Conservation (phyloP, 2,113 vertebrate species). For the Neotragus moschatus region DNA sequence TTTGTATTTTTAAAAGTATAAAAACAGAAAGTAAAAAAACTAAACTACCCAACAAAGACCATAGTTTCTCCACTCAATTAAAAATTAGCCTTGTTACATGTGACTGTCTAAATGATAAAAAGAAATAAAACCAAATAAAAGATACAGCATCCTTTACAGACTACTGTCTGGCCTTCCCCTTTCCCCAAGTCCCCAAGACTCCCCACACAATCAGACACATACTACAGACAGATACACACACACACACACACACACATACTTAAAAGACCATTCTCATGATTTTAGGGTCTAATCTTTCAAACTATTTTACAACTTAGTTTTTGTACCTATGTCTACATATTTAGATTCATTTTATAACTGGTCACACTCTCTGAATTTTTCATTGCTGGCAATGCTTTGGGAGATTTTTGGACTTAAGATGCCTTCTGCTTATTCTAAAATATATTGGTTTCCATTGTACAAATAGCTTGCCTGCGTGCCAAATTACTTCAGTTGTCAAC, state of each 20-base stretch:
- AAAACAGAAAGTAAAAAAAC: neutral
- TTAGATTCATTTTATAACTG: neutral
- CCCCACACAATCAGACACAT: neutral
- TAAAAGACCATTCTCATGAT: neutral
- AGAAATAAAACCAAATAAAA: neutral
- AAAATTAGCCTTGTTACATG: neutral
- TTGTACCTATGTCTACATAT: neutral
- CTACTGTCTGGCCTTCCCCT: neutral
- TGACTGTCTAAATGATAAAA: neutral
- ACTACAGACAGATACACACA: neutral
- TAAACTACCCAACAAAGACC: neutral
- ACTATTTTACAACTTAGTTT: neutral
- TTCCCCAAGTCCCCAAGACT: neutral
- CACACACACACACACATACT: neutral
- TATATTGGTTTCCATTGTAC: neutral
- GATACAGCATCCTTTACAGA: neutral
- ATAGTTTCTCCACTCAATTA: neutral
- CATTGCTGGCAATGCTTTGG: neutral
- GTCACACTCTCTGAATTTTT: neutral
- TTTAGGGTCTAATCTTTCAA: neutral
- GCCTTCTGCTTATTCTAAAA: neutral
- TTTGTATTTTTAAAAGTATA: neutral
- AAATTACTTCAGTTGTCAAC: neutral
- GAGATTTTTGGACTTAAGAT: neutral
- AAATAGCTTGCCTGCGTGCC: fast-evolving